phyloP scores from a whole-genome alignment of 1,140 invertebrate genomes.

The Dinothrombium tinctorium region DNA sequence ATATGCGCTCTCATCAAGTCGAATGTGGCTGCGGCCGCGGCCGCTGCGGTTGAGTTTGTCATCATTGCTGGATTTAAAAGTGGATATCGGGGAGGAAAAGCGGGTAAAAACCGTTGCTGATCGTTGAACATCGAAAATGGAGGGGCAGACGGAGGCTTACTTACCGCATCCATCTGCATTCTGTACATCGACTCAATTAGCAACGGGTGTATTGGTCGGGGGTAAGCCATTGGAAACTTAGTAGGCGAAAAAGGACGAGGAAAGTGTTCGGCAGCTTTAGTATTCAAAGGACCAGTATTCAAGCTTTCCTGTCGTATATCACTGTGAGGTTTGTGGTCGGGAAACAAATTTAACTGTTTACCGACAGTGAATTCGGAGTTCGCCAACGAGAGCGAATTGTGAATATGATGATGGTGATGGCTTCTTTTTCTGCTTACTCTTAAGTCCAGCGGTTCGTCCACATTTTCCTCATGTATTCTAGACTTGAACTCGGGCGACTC shows the following conservation, averaged over 20 bases:
- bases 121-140: slow-evolving; percentile 1
- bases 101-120: slow-evolving; percentile 1
- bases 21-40: neutral
- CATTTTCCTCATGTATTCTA: no score
- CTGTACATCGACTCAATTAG: slow-evolving; percentile 16
- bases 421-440: neutral
- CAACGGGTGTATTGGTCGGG: slow-evolving; percentile 20
- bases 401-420: neutral
- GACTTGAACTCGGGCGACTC: no score
- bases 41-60: neutral
- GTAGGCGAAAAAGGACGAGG: slow-evolving; percentile 13
- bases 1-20: slow-evolving; percentile 1
- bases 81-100: neutral
- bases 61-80: neutral
- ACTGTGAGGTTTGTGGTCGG: no score
- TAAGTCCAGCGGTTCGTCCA: neutral
- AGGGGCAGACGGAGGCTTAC: neutral
- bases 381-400: neutral
- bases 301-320: no score
- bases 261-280: neutral
- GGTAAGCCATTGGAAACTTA: slow-evolving; percentile 35
- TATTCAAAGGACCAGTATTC: neutral
- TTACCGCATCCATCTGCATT: slow-evolving; percentile 9
- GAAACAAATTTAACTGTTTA: no score
- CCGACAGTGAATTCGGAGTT: no score